A percentile compares a stretch with the other conserved stretches of the same genome.
Evolutionary conservation across 1,140 invertebrate species (phyloP).

Genomic region (Sinonovacula constricta): DNA sequence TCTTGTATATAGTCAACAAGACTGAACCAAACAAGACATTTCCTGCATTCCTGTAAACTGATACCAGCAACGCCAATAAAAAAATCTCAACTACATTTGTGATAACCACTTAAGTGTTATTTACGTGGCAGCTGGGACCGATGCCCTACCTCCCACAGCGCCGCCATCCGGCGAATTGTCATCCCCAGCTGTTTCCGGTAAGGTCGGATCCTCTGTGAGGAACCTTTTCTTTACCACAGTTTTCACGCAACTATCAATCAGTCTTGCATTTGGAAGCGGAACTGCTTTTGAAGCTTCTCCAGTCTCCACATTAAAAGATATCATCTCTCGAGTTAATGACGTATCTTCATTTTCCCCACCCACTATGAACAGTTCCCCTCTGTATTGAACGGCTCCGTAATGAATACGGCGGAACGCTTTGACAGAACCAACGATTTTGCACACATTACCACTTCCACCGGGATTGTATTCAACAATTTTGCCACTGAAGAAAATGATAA

Average conservation of each 20-base stretch:
- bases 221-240: slow-evolving; percentile 69
- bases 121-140: too few species aligned
- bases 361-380: slow-evolving; percentile 65
- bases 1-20: too few species aligned
- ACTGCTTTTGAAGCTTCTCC: slow-evolving; percentile 64
- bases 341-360: slow-evolving; percentile 67
- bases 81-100: too few species aligned
- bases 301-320: slow-evolving; percentile 64
- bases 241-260: slow-evolving; percentile 72
- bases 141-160: too few species aligned
- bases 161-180: not conserved
- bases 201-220: slow-evolving; percentile 51
- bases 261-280: slow-evolving; percentile 65
- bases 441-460: slow-evolving; percentile 36
- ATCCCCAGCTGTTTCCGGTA: slow-evolving; percentile 19
- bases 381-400: slow-evolving; percentile 69
- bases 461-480: slow-evolving; percentile 64
- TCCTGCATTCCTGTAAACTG: too few species aligned
- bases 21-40: too few species aligned
- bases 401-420: slow-evolving; percentile 70
- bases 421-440: slow-evolving; percentile 61
- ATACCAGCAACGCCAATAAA: too few species aligned
- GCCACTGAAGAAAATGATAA: slow-evolving; percentile 71
- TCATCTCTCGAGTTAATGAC: slow-evolving; percentile 66
- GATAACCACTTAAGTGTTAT: too few species aligned